Conservation (phyloP, 2,888 invertebrate genomes). For the Campoplex nolae region DNA sequence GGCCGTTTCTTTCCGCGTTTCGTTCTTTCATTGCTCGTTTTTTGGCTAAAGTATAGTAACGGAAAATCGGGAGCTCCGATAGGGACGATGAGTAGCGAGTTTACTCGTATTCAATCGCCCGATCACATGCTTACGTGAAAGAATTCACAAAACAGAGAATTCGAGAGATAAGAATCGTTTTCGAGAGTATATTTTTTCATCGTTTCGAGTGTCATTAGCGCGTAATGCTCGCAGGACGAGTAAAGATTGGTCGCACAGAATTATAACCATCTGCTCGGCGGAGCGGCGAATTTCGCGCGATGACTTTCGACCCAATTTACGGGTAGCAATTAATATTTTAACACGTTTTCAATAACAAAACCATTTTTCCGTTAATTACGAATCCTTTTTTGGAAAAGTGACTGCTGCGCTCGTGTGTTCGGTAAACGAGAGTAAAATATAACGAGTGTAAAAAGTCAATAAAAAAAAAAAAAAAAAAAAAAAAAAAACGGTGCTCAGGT, state of each 20-base stretch:
- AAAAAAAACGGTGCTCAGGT: not conserved
- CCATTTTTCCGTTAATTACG: not conserved
- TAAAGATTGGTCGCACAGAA: not conserved
- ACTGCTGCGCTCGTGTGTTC: too few relatives aligned
- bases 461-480: constrained; percentile 2
- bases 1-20: not conserved
- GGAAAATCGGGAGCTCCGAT: constrained; percentile 33
- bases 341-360: not conserved
- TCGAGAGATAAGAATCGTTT: not conserved
- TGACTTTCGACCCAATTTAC: not conserved
- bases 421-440: not conserved
- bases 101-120: constrained; percentile 57
- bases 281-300: not conserved
- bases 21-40: constrained; percentile 19
- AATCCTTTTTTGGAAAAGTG: not conserved
- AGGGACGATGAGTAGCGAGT: constrained; percentile 36
- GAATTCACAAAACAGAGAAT: constrained; percentile 13
- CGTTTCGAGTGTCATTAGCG: not conserved
- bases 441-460: not conserved
- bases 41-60: constrained; percentile 43
- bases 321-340: too few relatives aligned
- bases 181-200: not conserved
- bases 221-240: not conserved
- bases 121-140: constrained; percentile 16
- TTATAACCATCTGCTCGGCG: not conserved